Base-by-base conservation (phyloP, 1,140 invertebrate species). In the Caenorhabditis latens region DNA sequence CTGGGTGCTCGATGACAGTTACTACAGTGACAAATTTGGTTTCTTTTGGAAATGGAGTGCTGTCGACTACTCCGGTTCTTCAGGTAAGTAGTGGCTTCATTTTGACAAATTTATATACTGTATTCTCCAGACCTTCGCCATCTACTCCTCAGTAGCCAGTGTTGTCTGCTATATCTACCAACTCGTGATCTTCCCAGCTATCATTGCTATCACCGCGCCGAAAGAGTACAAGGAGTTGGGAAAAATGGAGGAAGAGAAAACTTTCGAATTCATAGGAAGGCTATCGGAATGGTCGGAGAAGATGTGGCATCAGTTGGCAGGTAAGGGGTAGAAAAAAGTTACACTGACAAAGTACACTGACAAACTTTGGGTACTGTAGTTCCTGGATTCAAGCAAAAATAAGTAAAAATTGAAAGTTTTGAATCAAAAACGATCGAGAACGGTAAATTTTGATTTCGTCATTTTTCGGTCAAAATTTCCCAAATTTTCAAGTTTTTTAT, bases 1-100 rank as follows among this genome's bases (percentile, higher is more conserved):
- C 97, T 16, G 97, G 97, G 0, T 96, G 98, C 19, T 98, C 97
- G 4, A 97, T 99, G 84, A 98, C 97, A 43, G 98, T 99, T 86
- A 98, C 97, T 0, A 97, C 87, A 24, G 67, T 88, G 8, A 88
- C 87, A 7, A 88, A 88, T 83, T 46, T 98, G 94, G 95, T 98
- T 87, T 97, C 96, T n/a, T 98, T 98, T 93, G 96, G 96, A 93
- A 97, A 98, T 83, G 97, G 97, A 14, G 96, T 97, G 88, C 95
- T 97, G 88, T 97, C 96, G 57, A 96, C 96, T 1, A 98, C 98
- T 91, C 96, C 96, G 40, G 88, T 88, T 13, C 96, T 98, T 2
- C 95, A 79, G 71, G 71, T 79, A 8, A 32, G 58, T 9, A 63
- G 14, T 6, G n/a, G 13, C n/a, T n/a, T n/a, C n/a, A 7, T 21